Percentiles rank a stretch among this genome's conserved stretches.
Conservation (phyloP, 1,140 invertebrate genomes). For the Drusus annulatus region DNA sequence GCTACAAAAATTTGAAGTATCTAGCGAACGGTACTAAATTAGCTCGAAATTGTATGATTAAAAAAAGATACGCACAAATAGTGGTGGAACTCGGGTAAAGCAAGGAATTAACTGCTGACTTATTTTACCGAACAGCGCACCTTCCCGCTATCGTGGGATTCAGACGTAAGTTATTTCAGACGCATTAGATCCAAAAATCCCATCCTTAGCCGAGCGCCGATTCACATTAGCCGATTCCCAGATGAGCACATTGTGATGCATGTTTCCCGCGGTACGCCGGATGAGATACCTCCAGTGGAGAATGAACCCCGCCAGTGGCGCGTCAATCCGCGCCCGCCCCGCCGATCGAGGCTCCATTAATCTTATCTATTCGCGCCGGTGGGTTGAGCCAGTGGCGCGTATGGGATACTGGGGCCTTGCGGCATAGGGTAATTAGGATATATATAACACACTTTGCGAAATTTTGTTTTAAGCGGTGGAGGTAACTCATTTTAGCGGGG, state of each 20-base stretch:
- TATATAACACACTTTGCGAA: background rate
- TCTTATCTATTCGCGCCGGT: slow-evolving; percentile 59
- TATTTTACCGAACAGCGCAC: no score
- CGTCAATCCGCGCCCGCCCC: slow-evolving; percentile 54
- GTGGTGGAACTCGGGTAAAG: no score
- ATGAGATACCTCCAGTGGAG: slow-evolving; percentile 21
- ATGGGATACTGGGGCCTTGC: background rate
- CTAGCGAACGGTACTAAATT: no score
- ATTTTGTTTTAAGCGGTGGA: no score
- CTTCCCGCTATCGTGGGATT: no score
- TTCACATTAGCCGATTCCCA: slow-evolving; percentile 34
- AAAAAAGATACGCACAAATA: no score
- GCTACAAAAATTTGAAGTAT: no score
- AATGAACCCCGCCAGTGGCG: slow-evolving; percentile 19
- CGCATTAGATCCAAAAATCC: slow-evolving; percentile 5
- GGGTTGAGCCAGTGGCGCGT: slow-evolving; percentile 52
- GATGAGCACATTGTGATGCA: slow-evolving; percentile 34
- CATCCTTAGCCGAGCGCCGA: background rate
- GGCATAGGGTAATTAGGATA: background rate
- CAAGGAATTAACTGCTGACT: no score
- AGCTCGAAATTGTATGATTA: no score
- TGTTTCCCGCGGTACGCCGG: slow-evolving; percentile 23
- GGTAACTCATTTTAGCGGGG: no score
- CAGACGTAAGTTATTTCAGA: background rate
- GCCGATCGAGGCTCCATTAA: slow-evolving; percentile 56